A percentile compares a stretch with the other conserved stretches of the same genome.
Evolutionary conservation across 1,140 invertebrate species (phyloP).

Genomic region (Zaprionus camerounensis): DNA sequence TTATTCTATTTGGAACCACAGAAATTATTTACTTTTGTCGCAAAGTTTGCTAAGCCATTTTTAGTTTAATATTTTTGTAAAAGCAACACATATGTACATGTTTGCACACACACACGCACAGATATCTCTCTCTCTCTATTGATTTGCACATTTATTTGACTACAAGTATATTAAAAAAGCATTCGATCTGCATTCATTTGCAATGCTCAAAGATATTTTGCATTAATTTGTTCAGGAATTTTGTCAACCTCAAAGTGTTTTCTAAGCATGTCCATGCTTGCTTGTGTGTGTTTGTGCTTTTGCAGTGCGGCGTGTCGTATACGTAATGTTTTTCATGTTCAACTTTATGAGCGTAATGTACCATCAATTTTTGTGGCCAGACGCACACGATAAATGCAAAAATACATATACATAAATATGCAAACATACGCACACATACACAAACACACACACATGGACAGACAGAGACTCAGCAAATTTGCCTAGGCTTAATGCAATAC

Average conservation of each 20-base stretch:
- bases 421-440: background rate
- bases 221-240: constrained; percentile 23
- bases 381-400: constrained; percentile 24
- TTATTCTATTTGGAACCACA: background rate
- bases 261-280: background rate
- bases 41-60: background rate
- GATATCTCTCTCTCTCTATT: background rate
- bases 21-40: background rate
- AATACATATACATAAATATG: constrained; percentile 10
- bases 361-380: constrained; percentile 24
- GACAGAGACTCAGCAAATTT: constrained; percentile 56
- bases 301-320: constrained; percentile 17
- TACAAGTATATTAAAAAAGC: constrained; percentile 6
- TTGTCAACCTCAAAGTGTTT: constrained; percentile 25
- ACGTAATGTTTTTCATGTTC: constrained; percentile 18
- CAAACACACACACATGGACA: background rate
- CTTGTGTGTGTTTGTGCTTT: background rate
- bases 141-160: background rate
- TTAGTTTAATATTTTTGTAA: background rate
- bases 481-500: constrained; percentile 73
- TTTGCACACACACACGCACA: too few relatives aligned
- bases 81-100: too few relatives aligned
- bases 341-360: constrained; percentile 23
- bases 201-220: constrained; percentile 29
- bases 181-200: constrained; percentile 19